Evolutionary conservation across 2,113 vertebrate genomes (phyloP).

Genomic region (Sakesphorus luctuosus): DNA sequence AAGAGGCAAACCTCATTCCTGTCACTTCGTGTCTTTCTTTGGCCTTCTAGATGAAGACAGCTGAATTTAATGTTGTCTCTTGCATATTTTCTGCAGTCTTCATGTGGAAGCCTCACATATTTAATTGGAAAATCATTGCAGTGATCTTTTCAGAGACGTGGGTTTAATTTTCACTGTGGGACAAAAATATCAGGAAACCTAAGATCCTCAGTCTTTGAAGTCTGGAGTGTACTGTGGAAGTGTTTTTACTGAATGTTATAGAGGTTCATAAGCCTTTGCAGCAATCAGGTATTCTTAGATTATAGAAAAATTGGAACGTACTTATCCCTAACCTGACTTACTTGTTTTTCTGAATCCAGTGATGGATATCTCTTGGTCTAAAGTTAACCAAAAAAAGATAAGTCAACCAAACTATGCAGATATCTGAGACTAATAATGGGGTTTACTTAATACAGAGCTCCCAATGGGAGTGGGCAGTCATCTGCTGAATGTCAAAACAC

Average conservation of each 20-base stretch:
- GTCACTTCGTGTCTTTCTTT: not conserved
- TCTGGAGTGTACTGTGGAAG: not conserved
- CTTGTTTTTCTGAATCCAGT: not conserved
- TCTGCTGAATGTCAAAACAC: not conserved
- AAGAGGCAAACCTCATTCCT: not conserved
- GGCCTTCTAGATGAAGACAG: not conserved
- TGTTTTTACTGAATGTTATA: not conserved
- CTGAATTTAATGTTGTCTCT: not conserved
- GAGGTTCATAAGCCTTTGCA: not conserved
- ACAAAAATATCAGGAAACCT: conserved; percentile 10
- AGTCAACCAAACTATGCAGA: not conserved
- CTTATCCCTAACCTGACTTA: not conserved
- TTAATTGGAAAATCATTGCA: not conserved
- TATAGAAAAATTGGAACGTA: not conserved
- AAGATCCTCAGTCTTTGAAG: not conserved
- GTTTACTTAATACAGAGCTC: not conserved
- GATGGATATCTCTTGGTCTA: not conserved
- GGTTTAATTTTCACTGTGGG: not conserved
- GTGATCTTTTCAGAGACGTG: not conserved
- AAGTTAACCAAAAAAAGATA: not conserved
- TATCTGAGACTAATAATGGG: not conserved
- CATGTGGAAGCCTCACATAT: not conserved
- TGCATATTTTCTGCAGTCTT: not conserved
- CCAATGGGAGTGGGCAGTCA: not conserved
- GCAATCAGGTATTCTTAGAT: not conserved